Evolutionary conservation across 2,888 invertebrate genomes (phyloP).

Genomic region (Protula sp.): DNA sequence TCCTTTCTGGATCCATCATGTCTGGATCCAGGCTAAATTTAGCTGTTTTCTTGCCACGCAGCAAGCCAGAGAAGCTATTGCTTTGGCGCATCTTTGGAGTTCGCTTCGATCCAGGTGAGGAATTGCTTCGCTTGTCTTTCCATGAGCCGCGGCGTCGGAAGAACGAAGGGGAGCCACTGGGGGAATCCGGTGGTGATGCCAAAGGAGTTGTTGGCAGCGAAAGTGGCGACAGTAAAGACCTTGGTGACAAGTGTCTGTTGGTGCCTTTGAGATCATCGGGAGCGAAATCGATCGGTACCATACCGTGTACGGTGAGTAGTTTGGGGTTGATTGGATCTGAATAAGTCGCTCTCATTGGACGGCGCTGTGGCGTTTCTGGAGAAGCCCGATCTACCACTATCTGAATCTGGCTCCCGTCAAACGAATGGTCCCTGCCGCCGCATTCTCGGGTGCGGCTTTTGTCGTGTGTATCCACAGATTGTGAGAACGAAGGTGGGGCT

Average conservation of each 20-base stretch:
- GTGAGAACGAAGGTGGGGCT: too few species aligned
- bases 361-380: background rate
- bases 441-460: background rate
- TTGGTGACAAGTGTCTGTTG: too few species aligned
- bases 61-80: background rate
- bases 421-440: background rate
- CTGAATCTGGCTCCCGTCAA: background rate
- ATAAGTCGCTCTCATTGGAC: background rate
- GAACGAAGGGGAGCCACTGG: background rate
- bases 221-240: background rate
- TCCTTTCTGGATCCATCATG: background rate
- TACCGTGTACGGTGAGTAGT: background rate
- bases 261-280: background rate
- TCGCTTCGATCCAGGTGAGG: background rate
- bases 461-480: too few species aligned
- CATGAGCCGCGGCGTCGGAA: background rate
- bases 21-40: background rate
- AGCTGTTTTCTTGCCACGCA: background rate
- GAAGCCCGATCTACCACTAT: background rate
- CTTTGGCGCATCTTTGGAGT: background rate
- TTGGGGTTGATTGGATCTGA: background rate
- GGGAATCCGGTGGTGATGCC: too few species aligned
- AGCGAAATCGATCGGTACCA: background rate
- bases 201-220: background rate
- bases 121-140: background rate